Evolutionary conservation across 2,888 invertebrate genomes (phyloP).

Genomic region (Lithophane ornitopus): DNA sequence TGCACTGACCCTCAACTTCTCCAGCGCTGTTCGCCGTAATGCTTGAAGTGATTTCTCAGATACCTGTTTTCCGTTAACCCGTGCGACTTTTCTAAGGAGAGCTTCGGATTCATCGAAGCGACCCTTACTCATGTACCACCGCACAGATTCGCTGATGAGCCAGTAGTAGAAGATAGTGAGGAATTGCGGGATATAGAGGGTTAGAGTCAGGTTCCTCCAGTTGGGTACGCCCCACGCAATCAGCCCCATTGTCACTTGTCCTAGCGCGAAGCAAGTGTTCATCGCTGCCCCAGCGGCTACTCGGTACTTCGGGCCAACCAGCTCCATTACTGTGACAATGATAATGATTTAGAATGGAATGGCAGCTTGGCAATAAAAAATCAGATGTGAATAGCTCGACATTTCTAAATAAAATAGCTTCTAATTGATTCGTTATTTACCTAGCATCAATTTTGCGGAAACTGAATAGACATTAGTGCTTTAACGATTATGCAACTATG

Average conservation of each 20-base stretch:
- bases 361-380: background rate
- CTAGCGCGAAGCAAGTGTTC: slow-evolving; percentile 92
- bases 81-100: slow-evolving; percentile 91
- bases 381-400: background rate
- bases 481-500: background rate
- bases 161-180: slow-evolving; percentile 92
- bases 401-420: too few species aligned
- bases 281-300: slow-evolving; percentile 93
- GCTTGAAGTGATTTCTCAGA: slow-evolving; percentile 77
- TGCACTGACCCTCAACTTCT: slow-evolving; percentile 68
- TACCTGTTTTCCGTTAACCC: slow-evolving; percentile 87
- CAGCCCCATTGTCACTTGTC: slow-evolving; percentile 92
- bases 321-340: slow-evolving; percentile 91
- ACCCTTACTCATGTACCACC: slow-evolving; percentile 94
- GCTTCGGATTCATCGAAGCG: slow-evolving; percentile 91
- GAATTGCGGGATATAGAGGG: slow-evolving; percentile 92
- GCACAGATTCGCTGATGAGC: slow-evolving; percentile 92
- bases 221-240: slow-evolving; percentile 92
- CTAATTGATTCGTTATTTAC: background rate
- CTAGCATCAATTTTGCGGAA: background rate
- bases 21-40: slow-evolving; percentile 71
- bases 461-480: background rate
- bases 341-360: background rate
- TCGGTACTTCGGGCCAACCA: slow-evolving; percentile 93
- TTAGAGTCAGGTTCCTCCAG: slow-evolving; percentile 92